Conservation (phyloP, 2,113 vertebrate species). For the Microcebus jonahi region DNA sequence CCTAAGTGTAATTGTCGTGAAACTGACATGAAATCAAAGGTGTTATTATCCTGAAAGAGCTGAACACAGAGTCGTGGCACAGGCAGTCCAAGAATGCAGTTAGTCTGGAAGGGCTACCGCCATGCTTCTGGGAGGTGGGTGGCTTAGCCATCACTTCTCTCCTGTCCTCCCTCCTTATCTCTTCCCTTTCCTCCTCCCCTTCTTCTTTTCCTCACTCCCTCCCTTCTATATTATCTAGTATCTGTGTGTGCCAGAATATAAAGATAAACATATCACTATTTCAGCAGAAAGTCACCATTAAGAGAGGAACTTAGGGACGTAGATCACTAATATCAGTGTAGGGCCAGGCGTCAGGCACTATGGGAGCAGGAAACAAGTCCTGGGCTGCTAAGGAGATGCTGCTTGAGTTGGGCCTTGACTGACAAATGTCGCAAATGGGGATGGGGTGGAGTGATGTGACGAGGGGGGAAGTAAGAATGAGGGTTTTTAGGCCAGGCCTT, state of each 20-base stretch:
- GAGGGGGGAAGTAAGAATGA: neutral
- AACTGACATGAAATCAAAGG: neutral
- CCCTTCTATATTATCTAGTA: neutral
- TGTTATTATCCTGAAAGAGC: neutral
- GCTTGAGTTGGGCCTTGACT: neutral
- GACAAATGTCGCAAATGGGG: neutral
- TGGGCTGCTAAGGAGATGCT: neutral
- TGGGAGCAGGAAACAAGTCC: neutral
- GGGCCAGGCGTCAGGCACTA: neutral
- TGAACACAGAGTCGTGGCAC: no score
- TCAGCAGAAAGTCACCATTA: neutral
- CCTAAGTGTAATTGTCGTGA: neutral
- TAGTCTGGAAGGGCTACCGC: neutral
- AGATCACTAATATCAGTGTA: neutral
- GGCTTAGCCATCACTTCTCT: no score
- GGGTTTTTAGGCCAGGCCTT: neutral
- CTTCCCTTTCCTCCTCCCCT: neutral
- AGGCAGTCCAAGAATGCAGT: neutral
- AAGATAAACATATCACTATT: neutral
- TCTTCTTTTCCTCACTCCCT: neutral
- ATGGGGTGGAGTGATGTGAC: neutral
- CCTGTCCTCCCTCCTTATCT: neutral
- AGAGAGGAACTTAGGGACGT: neutral
- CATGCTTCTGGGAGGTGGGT: neutral
- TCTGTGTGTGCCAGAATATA: neutral